phyloP scores from a whole-genome alignment of 2,888 invertebrate species.

The Parelbella ahira region DNA sequence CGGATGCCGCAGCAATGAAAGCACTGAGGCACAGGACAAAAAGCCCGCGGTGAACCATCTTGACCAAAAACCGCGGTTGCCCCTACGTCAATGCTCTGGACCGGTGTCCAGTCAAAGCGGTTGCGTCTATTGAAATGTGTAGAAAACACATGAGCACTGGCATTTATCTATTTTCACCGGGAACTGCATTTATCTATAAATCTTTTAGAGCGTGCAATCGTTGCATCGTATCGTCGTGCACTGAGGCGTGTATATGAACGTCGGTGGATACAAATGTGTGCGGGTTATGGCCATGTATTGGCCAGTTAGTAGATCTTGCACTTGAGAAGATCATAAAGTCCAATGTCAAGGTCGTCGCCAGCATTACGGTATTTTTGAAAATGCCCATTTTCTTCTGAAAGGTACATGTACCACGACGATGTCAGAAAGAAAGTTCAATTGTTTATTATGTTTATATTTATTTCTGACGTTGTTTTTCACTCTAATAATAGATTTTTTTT shows the following conservation, averaged over 20 bases:
- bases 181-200: constrained; percentile 81
- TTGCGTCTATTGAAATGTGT: constrained; percentile 75
- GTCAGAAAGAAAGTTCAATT: too few species aligned
- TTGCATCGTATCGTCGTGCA: constrained; percentile 74
- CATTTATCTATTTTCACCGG: constrained; percentile 81
- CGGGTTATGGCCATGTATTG: constrained; percentile 41
- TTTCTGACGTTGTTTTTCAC: too few species aligned
- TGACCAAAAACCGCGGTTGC: constrained; percentile 51
- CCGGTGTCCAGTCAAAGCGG: constrained; percentile 63
- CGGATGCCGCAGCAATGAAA: constrained; percentile 49
- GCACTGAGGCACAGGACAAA: constrained; percentile 63
- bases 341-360: constrained; percentile 53
- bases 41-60: constrained; percentile 69
- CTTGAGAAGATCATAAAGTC: constrained; percentile 44
- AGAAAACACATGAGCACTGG: constrained; percentile 71
- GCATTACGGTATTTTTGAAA: constrained; percentile 33
- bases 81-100: constrained; percentile 41
- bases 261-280: constrained; percentile 40
- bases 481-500: too few species aligned
- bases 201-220: constrained; percentile 81
- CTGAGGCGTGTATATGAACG: constrained; percentile 64
- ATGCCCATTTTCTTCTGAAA: too few species aligned
- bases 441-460: too few species aligned
- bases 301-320: constrained; percentile 41
- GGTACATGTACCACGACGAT: too few species aligned